phyloP scores from a whole-genome alignment of 2,888 invertebrate genomes.

The Salpingus planirostris region DNA sequence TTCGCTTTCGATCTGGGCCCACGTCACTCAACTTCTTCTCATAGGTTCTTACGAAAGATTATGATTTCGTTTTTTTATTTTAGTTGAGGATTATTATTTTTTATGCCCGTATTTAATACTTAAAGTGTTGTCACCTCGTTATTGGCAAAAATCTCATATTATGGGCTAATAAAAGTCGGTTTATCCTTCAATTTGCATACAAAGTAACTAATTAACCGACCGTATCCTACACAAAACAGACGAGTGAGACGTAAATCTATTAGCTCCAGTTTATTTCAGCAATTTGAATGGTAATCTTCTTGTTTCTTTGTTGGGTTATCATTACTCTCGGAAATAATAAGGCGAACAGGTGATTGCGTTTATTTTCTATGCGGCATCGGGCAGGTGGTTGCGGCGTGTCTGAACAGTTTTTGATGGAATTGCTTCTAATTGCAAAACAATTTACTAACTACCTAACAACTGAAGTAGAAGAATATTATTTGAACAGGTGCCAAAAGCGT shows the following conservation, averaged over 20 bases:
- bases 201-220: slow-evolving; percentile 9
- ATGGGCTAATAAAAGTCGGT: slow-evolving; percentile 13
- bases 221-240: no score
- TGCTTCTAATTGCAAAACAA: slow-evolving; percentile 13
- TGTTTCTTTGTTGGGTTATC: no score
- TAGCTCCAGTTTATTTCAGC: slow-evolving; percentile 8
- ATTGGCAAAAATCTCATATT: slow-evolving; percentile 8
- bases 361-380: slow-evolving; percentile 5
- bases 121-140: slow-evolving; percentile 9
- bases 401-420: slow-evolving; percentile 9
- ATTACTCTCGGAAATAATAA: no score
- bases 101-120: no score
- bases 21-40: no score
- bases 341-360: slow-evolving; percentile 12
- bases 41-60: no score
- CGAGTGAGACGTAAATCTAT: slow-evolving; percentile 12
- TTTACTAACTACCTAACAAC: no score
- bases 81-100: no score
- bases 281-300: slow-evolving; percentile 11
- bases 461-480: no score
- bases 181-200: slow-evolving; percentile 8
- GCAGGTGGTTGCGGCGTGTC: slow-evolving; percentile 11
- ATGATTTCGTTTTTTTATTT: no score
- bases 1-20: no score
- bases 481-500: no score